phyloP scores from a whole-genome alignment of 2,888 invertebrate species.

The Taphrorychus bicolor region DNA sequence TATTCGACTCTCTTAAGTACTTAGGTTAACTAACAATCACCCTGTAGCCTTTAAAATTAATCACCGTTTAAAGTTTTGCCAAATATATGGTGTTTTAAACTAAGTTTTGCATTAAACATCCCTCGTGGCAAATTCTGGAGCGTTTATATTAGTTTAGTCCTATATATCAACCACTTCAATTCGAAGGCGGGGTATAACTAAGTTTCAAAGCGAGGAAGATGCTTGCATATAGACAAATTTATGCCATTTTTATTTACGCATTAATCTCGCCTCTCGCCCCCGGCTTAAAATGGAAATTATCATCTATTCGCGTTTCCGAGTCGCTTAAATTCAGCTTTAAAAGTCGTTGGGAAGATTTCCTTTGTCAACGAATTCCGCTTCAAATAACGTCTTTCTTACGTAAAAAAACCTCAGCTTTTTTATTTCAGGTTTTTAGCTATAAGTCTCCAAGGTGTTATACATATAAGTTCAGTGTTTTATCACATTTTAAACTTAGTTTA shows the following conservation, averaged over 20 bases:
- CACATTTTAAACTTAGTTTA: too few relatives aligned
- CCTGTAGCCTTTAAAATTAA: too few relatives aligned
- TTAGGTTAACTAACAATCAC: too few relatives aligned
- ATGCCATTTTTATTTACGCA: neutral
- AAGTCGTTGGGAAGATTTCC: neutral
- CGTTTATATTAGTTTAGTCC: neutral
- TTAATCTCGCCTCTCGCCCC: neutral
- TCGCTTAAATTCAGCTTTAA: neutral
- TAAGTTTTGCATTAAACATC: too few relatives aligned
- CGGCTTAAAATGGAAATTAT: neutral
- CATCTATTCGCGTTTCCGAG: neutral
- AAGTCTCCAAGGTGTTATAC: too few relatives aligned
- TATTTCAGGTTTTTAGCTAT: neutral
- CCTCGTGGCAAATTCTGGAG: too few relatives aligned
- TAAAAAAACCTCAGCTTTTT: neutral
- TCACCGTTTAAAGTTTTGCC: too few relatives aligned
- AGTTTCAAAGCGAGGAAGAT: neutral
- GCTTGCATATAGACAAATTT: neutral
- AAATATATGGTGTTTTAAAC: too few relatives aligned
- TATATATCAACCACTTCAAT: too few relatives aligned
- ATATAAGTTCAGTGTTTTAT: too few relatives aligned
- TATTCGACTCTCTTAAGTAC: too few relatives aligned
- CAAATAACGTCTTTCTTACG: neutral
- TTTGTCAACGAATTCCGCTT: neutral
- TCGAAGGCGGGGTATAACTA: neutral